These are phyloP conservation scores for Notolabrus celidotus DNA, from an alignment of 2,797 vertebrate genomes.

Conservation along the genomic window DNA sequence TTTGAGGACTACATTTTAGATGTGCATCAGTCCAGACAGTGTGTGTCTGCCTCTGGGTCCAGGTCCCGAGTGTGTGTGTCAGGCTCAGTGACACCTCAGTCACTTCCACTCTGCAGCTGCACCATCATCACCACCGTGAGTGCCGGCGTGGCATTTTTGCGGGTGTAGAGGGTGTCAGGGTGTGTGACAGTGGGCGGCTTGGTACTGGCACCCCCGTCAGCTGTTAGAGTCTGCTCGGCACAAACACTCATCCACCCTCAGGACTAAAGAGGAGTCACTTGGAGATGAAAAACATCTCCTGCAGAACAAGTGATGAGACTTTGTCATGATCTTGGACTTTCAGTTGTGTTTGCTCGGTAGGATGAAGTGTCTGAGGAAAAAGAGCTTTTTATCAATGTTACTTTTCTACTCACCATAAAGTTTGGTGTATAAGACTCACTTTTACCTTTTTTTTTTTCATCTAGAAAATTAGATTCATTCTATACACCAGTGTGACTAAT, in stretches of 20 bases:
- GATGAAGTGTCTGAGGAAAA: no score
- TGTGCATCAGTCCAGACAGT: slow-evolving; percentile 53
- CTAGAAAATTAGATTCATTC: no score
- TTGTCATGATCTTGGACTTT: background rate
- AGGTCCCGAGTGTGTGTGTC: slow-evolving; percentile 53
- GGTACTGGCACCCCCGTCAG: slow-evolving; percentile 27
- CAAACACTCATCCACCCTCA: slow-evolving; percentile 22
- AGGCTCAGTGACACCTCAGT: slow-evolving; percentile 69
- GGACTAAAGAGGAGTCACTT: slow-evolving; percentile 25
- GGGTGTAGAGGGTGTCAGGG: slow-evolving; percentile 44
- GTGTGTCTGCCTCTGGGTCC: slow-evolving; percentile 60
- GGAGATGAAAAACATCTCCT: background rate
- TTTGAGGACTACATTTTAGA: slow-evolving; percentile 20
- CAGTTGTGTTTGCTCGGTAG: no score
- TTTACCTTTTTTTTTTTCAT: no score
- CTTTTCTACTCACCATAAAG: no score
- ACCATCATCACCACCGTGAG: slow-evolving; percentile 1
- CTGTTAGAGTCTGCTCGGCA: slow-evolving; percentile 39
- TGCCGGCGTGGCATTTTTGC: slow-evolving; percentile 51
- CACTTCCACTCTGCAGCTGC: slow-evolving; percentile 52
- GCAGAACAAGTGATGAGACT: background rate
- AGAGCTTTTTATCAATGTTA: no score
- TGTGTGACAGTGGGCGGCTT: slow-evolving; percentile 23
- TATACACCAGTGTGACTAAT: no score
- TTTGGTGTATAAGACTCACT: no score